Evolutionary conservation across 2,113 vertebrate species (phyloP).

Genomic region (Chelonoidis abingdonii): DNA sequence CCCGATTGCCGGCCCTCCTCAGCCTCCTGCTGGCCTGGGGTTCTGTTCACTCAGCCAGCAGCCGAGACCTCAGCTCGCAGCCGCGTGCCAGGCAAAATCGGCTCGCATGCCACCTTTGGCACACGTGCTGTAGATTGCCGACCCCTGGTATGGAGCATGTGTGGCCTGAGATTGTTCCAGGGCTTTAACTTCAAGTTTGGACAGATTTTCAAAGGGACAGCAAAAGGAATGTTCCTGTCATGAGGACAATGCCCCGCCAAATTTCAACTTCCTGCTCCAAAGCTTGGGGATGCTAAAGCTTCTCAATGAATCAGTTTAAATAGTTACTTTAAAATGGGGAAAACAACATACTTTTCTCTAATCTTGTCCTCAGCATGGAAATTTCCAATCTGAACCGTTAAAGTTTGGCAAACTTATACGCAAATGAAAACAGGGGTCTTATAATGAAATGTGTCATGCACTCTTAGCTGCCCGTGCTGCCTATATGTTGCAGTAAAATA

Average conservation of each 20-base stretch:
- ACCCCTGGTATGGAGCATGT: neutral
- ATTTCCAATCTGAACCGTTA: neutral
- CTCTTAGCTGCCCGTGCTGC: neutral
- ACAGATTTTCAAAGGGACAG: neutral
- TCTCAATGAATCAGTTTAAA: neutral
- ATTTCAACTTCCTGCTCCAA: neutral
- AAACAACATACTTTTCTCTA: neutral
- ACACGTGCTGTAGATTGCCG: too few species aligned
- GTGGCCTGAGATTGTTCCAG: neutral
- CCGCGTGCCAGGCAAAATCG: too few species aligned
- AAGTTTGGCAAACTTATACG: neutral
- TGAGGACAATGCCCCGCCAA: neutral
- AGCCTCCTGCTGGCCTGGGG: too few species aligned
- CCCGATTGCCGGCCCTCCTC: too few species aligned
- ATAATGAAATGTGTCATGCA: neutral
- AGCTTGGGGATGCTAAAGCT: neutral
- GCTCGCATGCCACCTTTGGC: too few species aligned
- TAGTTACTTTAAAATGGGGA: neutral
- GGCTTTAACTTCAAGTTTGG: neutral
- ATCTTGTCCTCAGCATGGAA: neutral
- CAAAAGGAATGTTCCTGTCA: neutral
- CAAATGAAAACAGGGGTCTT: neutral
- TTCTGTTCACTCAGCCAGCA: too few species aligned
- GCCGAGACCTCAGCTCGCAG: too few species aligned
- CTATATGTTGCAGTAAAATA: neutral